Percentiles rank a stretch among this genome's conserved stretches.
These are phyloP conservation scores for Coregonus clupeaformis DNA, from an alignment of 2,113 vertebrate genomes.

Conservation along the genomic window DNA sequence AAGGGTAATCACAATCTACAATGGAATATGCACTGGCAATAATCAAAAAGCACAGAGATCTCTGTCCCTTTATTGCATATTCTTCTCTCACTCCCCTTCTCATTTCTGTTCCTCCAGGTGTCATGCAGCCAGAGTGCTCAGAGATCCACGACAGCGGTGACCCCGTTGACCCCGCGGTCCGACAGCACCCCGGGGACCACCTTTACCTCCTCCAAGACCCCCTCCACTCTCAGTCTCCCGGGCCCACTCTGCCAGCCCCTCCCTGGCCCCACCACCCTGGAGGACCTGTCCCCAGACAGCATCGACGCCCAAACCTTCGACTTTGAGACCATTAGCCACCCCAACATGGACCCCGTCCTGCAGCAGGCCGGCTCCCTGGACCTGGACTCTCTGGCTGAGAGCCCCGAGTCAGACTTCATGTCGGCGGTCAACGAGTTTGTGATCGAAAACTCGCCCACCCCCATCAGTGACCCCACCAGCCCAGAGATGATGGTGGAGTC, in stretches of 20 bases:
- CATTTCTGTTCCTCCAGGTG: conserved; percentile 67
- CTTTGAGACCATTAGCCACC: conserved; percentile 97
- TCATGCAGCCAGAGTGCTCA: conserved; percentile 83
- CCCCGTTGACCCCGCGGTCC: conserved; percentile 70
- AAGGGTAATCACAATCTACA: conserved; percentile 77
- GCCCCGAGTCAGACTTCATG: conserved; percentile 98
- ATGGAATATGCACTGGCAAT: too few species aligned
- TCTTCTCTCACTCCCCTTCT: not conserved
- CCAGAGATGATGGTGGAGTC: conserved; percentile 99
- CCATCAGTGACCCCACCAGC: conserved; percentile 94
- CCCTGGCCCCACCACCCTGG: conserved; percentile 76
- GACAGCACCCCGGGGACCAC: conserved; percentile 76
- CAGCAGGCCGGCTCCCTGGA: conserved; percentile 90
- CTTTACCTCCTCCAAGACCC: conserved; percentile 84
- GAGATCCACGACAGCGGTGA: conserved; percentile 68
- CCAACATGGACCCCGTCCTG: conserved; percentile 88
- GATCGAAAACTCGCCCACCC: conserved; percentile 93
- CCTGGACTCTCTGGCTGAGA: conserved; percentile 94
- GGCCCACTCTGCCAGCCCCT: conserved; percentile 80
- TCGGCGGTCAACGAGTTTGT: conserved; percentile 98
- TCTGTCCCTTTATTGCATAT: too few species aligned
- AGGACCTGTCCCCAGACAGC: conserved; percentile 96
- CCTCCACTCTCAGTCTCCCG: conserved; percentile 85
- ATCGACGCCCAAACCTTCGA: conserved; percentile 98
- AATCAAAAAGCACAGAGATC: too few species aligned